Evolutionary conservation across 2,888 invertebrate genomes (phyloP), one percentile per base, ranked within the genome.

Genomic region (Callosobruchus maculatus): DNA sequence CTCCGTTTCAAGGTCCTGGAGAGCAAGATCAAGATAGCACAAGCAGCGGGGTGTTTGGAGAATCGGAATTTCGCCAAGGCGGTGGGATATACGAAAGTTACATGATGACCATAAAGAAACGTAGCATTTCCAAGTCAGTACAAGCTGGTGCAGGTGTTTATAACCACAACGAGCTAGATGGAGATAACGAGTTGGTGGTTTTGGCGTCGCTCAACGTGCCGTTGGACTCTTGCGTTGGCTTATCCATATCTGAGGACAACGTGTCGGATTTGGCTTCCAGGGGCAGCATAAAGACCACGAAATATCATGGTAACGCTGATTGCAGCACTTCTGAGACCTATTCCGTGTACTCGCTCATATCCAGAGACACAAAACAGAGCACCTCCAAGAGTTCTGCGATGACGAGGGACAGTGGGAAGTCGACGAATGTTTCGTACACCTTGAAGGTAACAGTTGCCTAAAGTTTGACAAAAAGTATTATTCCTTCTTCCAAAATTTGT

Each of bases 201-300:
- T 72, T 79, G 68, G 79, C 79, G 18, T 79, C 79, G 0, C 72
- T 79, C 20, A 77, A 75, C 13, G 73, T 79, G 0, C 77, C 77
- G 9, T 72, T 73, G 1, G 76, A 78, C 70, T 77, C 77, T 75
- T 78, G 77, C 72, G 70, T 76, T 68, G 78, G 78, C 72, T 73
- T 79, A 70, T 74, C 74, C 71, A 74, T 81, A 75, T 76, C 77
- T 31, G 68, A 75, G n/a, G 72, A 74, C 20, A 67, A 30, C 26
- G 67, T 21, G 4, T 20, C 67, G 3, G 22, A 22, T 20, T 31
- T 71, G 2, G 66, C 70, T 22, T 70, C 70, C 22, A 70, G 22
- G 20, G 22, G 20, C 20, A 70, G 70, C 21, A 26, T 75, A 18
- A 70, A 49, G 68, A 73, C 76, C 20, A 21, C 74, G 69, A 72